Evolutionary conservation across 2,797 vertebrate genomes (phyloP).

Genomic region (Phataginus tetradactyla): DNA sequence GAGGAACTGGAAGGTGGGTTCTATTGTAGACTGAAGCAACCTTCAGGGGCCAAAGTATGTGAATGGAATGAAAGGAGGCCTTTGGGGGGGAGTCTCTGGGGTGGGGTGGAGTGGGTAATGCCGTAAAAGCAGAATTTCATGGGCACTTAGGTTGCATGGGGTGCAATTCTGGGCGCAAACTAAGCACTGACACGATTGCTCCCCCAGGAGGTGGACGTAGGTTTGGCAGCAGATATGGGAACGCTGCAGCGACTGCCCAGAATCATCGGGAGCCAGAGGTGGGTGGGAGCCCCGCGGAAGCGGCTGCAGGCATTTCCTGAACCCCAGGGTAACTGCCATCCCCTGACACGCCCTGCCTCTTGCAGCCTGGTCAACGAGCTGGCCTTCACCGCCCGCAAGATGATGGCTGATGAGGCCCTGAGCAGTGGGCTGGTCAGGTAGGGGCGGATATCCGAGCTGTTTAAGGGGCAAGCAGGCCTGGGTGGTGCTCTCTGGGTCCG

Average conservation of each 20-base stretch:
- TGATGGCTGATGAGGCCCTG: constrained; percentile 93
- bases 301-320: not conserved
- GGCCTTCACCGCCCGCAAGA: constrained; percentile 91
- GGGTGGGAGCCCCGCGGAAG: not conserved
- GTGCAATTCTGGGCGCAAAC: not conserved
- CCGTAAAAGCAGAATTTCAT: rapidly evolving
- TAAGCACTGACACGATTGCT: not conserved
- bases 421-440: constrained; percentile 93
- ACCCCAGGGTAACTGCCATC: rapidly evolving
- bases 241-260: constrained; percentile 93
- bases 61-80: not conserved
- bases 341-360: not conserved
- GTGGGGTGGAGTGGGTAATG: not conserved
- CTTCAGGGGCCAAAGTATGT: no score
- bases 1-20: not conserved
- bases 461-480: not conserved
- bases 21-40: not conserved
- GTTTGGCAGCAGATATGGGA: constrained; percentile 93
- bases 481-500: not conserved
- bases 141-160: rapidly evolving
- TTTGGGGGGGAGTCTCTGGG: not conserved
- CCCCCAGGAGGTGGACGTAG: constrained; percentile 92
- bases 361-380: constrained; percentile 93
- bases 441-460: not conserved
- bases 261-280: constrained; percentile 93